These are phyloP conservation scores for Epistrophe grossulariae DNA, from an alignment of 2,888 invertebrate species.

Conservation along the genomic window DNA sequence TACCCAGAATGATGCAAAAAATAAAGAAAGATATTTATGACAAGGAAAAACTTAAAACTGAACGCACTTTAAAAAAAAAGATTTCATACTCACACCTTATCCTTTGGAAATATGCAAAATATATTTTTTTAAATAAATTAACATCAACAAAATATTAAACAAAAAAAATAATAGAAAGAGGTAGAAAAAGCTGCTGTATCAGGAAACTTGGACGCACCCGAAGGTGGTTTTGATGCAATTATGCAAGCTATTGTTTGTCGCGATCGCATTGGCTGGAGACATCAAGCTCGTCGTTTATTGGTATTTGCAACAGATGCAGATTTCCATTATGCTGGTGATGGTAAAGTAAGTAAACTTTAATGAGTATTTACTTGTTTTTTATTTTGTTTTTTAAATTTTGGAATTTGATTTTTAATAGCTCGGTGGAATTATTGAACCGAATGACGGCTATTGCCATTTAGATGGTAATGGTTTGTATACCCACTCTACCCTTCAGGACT, in stretches of 20 bases:
- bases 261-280: slow-evolving; percentile 96
- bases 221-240: slow-evolving; percentile 99
- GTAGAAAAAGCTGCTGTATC: slow-evolving; percentile 94
- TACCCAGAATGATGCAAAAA: no score
- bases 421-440: slow-evolving; percentile 96
- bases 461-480: slow-evolving; percentile 90
- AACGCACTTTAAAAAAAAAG: no score
- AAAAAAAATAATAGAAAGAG: slow-evolving; percentile 85
- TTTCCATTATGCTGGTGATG: slow-evolving; percentile 99
- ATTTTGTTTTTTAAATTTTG: not conserved
- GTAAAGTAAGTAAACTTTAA: slow-evolving; percentile 87
- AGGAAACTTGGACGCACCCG: slow-evolving; percentile 98
- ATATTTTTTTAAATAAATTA: slow-evolving; percentile 19
- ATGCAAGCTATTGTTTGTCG: slow-evolving; percentile 99
- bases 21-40: no score
- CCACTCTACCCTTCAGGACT: slow-evolving; percentile 94
- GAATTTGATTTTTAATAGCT: slow-evolving; percentile 85
- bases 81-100: not conserved
- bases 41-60: no score
- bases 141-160: not conserved
- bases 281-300: slow-evolving; percentile 94
- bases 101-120: not conserved
- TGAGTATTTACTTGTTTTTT: not conserved
- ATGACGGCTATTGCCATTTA: slow-evolving; percentile 96
- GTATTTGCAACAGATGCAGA: slow-evolving; percentile 99